Evolutionary conservation across 1,140 invertebrate species (phyloP).

Genomic region (Dinoponera quadriceps): DNA sequence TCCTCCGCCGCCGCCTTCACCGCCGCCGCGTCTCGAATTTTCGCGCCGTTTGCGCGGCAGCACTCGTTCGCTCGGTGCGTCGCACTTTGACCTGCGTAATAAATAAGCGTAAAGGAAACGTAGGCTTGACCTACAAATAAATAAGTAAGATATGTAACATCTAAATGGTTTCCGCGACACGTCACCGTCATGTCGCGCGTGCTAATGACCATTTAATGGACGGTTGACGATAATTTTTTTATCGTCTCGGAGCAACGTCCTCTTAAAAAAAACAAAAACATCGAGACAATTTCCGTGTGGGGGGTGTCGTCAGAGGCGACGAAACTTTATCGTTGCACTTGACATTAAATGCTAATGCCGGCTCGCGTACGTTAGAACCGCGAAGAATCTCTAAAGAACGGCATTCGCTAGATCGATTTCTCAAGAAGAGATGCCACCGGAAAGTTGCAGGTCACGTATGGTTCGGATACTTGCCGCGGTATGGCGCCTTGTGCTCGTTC

Average conservation of each 20-base stretch:
- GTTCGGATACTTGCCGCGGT: slow-evolving; percentile 84
- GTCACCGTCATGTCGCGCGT: too few relatives aligned
- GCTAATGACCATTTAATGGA: too few relatives aligned
- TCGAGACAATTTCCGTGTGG: not conserved
- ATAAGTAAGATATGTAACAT: not conserved
- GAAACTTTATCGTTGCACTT: not conserved
- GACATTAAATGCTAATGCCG: not conserved
- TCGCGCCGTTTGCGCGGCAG: slow-evolving; percentile 75
- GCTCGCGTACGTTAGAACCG: slow-evolving; percentile 1
- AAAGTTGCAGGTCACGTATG: slow-evolving; percentile 85
- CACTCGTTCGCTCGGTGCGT: slow-evolving; percentile 73
- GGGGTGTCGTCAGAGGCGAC: too few relatives aligned
- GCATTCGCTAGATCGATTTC: slow-evolving; percentile 59
- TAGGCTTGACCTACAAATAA: slow-evolving; percentile 7
- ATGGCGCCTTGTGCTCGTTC: slow-evolving; percentile 79
- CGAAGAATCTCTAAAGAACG: slow-evolving; percentile 25
- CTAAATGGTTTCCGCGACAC: not conserved
- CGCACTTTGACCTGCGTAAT: slow-evolving; percentile 67
- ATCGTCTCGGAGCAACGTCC: too few relatives aligned
- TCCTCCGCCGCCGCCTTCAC: slow-evolving; percentile 10
- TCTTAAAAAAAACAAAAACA: too few relatives aligned
- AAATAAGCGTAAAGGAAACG: slow-evolving; percentile 58
- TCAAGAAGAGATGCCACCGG: slow-evolving; percentile 69
- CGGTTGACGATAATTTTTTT: too few relatives aligned
- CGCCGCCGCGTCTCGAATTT: slow-evolving; percentile 73